Base-by-base conservation (phyloP, 2,113 vertebrate genomes). In the Centropus bengalensis region DNA sequence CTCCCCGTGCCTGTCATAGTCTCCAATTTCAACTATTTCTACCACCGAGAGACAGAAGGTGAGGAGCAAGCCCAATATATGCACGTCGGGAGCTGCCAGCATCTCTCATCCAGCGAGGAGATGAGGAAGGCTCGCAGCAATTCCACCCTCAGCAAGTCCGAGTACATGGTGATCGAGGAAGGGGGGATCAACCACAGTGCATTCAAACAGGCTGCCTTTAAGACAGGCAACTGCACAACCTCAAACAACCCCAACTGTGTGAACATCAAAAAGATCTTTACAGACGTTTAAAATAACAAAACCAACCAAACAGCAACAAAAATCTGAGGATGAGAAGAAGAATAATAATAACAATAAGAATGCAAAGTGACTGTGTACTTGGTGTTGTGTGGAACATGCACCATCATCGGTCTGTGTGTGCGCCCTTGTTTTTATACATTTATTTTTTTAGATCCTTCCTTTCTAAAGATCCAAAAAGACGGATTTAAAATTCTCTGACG, bases 1-100 rank as follows among this genome's bases (percentile, higher is more conserved):
- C 94, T 99, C 14, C 99, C 99, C 0, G 99, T 99, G 13, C 99
- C 99, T 0, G 99, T 99, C 71, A 99, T 99, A n/a, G 99, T 99
- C 73, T 99, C 99, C 95, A 99, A 99, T 54, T 99, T 99, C 97
- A 99, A 99, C 97, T 99, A 99, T 79, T 99, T 99, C 97, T 99
- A 99, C 94, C 99, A 99, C 96, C 96, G 99, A 44, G 99, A 99
- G 98, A 99, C 99, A 0, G 99, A 99, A 24, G 99, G 99, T 5
- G 99, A 99, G 97, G 99, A 99, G 44, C 99, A 99, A 97, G 99
- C 99, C 33, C 99, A 99, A 91, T 99, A 99, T 93, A 88, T 99
- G 89, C 99, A 99, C 67, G 98, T 99, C 62, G 99, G 99, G 49
- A 99, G 99, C 97, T 99, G 99, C 96, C 99, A 99, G 97, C 99